Base-by-base conservation (phyloP, 2,797 vertebrate genomes). In the Muscicapa comitata region DNA sequence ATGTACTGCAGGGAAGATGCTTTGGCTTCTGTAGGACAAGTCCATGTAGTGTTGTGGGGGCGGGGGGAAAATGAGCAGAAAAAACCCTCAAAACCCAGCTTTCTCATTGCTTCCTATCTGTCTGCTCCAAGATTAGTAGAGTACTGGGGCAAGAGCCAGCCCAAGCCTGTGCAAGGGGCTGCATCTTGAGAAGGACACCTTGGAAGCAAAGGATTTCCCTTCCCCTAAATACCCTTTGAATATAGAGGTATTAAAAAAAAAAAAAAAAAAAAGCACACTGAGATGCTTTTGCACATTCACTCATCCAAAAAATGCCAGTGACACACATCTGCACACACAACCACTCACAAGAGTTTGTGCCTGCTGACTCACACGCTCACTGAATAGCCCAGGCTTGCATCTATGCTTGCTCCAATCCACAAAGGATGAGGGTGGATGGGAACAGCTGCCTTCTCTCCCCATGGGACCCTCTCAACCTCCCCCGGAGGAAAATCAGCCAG, bases 211-310 rank as follows among this genome's bases (percentile, higher is more conserved):
- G 37, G 48, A 70, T 42, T 90, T 78, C 42, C 48, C 55, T 59
- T 93, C 43, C 74, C 33, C 86, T n/a, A 86, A 81, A 72, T 48
- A 72, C 3, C 57, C 65, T 80, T 59, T 53, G 33, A 93, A 90
- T 42, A 84, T 0, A 75, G 87, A 94, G 79, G 76, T 93, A 94
- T 83, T 43, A 62, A 91, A 68, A 80, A 83, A 37, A 55, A 31
- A 55, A 31, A 11, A 55, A 0, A 55, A 75, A 55, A 90, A 90
- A 73, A 0, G 11, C 82, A 90, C 33, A 80, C 70, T 4, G 26
- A 95, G 85, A 94, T 88, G 87, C 89, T 95, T 95, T 83, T 73
- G 76, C 82, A 95, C 89, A 82, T 91, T 92, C 94, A 88, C 66
- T 86, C 94, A 91, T 37, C 73, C 70, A 90, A 88, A 91, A 96